Evolutionary conservation across 1,140 invertebrate genomes (phyloP).

Genomic region (Stratiolaelaps scimitus): DNA sequence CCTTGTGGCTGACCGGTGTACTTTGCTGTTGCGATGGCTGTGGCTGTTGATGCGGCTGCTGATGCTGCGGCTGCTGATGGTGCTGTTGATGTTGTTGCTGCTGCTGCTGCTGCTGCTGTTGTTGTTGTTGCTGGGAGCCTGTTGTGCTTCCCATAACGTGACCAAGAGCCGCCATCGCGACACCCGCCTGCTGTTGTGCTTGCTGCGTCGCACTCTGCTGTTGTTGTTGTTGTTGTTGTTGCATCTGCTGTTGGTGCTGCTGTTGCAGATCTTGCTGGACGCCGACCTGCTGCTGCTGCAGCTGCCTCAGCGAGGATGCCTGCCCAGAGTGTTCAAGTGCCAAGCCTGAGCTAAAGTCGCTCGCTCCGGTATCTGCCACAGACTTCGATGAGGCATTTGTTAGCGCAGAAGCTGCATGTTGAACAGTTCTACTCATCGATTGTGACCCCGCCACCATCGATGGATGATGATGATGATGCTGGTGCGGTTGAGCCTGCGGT

Average conservation of each 20-base stretch:
- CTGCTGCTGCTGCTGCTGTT: no score
- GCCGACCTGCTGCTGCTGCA: no score
- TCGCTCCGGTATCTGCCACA: neutral
- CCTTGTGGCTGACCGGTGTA: slow-evolving; percentile 33
- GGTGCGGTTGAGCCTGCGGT: neutral
- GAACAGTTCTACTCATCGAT: no score
- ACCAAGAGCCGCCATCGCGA: no score
- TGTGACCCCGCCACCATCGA: no score
- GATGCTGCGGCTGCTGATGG: slow-evolving; percentile 31
- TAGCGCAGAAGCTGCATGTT: neutral
- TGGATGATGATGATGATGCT: slow-evolving; percentile 5
- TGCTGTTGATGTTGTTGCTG: slow-evolving; percentile 10
- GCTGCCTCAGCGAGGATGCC: no score
- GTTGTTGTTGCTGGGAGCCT: no score
- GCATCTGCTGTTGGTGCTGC: slow-evolving; percentile 28
- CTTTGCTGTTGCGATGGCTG: slow-evolving; percentile 30
- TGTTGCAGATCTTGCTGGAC: no score
- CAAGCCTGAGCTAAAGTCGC: slow-evolving; percentile 27
- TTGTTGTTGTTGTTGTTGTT: slow-evolving; percentile 30
- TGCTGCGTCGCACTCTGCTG: slow-evolving; percentile 32
- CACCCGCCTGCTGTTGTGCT: slow-evolving; percentile 22
- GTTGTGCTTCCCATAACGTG: no score
- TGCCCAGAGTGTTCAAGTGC: slow-evolving; percentile 10
- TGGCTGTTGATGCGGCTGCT: slow-evolving; percentile 33
- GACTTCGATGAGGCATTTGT: neutral